These are phyloP conservation scores for Calidris pygmaea DNA, from an alignment of 2,113 vertebrate genomes.

Conservation along the genomic window DNA sequence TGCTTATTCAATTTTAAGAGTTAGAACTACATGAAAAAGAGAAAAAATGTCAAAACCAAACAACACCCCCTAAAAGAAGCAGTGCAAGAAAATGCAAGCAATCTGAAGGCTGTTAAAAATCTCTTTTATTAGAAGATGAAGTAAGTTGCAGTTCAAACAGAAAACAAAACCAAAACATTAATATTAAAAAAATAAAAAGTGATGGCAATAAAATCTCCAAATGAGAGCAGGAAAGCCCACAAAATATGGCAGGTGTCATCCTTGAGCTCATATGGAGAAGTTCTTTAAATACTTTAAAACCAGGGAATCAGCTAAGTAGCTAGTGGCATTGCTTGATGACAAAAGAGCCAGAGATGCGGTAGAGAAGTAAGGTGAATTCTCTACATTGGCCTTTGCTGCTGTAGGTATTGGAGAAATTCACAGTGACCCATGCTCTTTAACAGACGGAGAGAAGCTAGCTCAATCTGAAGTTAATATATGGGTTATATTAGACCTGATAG, in stretches of 20 bases:
- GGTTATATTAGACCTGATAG: background rate
- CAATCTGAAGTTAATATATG: constrained; percentile 2
- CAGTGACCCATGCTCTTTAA: background rate
- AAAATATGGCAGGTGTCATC: background rate
- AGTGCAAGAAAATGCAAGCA: background rate
- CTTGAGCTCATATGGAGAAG: background rate
- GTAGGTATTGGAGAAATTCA: background rate
- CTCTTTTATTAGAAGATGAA: background rate
- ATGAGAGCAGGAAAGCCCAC: background rate
- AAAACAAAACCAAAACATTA: background rate
- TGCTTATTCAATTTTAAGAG: background rate
- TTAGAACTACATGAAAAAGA: background rate
- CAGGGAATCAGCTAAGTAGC: background rate
- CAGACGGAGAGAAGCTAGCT: background rate
- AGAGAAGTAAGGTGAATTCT: background rate
- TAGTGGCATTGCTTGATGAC: background rate
- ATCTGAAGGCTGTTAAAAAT: background rate
- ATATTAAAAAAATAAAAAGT: background rate
- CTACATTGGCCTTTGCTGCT: background rate
- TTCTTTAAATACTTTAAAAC: background rate
- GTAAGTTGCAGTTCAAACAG: background rate
- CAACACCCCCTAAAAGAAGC: background rate
- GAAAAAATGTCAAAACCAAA: background rate
- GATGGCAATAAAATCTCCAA: background rate
- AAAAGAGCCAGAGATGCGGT: background rate